Percentiles rank a stretch among this genome's conserved stretches.
Evolutionary conservation across 1,140 invertebrate species (phyloP).

Genomic region (Zaprionus tsacasi): DNA sequence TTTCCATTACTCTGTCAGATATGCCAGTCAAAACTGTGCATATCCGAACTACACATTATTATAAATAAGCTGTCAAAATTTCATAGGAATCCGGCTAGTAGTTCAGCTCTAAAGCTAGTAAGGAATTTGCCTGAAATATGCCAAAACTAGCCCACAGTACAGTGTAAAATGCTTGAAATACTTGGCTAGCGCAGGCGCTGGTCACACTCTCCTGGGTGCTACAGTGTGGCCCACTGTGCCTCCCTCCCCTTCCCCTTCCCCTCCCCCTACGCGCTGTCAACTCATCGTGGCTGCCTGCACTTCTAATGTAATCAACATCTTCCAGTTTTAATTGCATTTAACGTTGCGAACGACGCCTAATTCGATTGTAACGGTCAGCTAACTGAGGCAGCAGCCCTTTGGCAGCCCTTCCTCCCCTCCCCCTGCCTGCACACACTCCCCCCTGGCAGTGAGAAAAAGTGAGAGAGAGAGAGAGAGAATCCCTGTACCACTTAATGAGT

Average conservation of each 20-base stretch:
- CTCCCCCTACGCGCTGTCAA: slow-evolving; percentile 31
- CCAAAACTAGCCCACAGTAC: background rate
- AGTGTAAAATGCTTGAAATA: slow-evolving; percentile 48
- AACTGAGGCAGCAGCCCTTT: slow-evolving; percentile 49
- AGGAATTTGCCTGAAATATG: background rate
- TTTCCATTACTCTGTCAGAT: no score
- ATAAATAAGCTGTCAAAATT: no score
- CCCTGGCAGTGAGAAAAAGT: background rate
- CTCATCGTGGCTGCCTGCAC: slow-evolving; percentile 55
- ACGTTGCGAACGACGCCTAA: slow-evolving; percentile 75
- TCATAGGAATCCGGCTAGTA: no score
- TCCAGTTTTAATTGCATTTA: slow-evolving; percentile 81
- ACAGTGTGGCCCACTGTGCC: background rate
- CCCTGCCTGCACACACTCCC: background rate
- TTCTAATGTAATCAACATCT: slow-evolving; percentile 81
- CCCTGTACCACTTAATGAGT: slow-evolving; percentile 75
- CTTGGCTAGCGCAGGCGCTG: slow-evolving; percentile 27
- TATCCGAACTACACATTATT: no score
- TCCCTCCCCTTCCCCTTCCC: background rate
- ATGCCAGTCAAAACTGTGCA: no score
- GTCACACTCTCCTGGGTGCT: background rate
- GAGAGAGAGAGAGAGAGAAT: slow-evolving; percentile 14
- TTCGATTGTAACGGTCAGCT: slow-evolving; percentile 80
- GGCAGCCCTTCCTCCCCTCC: slow-evolving; percentile 14
- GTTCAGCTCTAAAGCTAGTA: no score